Evolutionary conservation across 2,113 vertebrate species (phyloP).

Genomic region (Ceyx melanurus): DNA sequence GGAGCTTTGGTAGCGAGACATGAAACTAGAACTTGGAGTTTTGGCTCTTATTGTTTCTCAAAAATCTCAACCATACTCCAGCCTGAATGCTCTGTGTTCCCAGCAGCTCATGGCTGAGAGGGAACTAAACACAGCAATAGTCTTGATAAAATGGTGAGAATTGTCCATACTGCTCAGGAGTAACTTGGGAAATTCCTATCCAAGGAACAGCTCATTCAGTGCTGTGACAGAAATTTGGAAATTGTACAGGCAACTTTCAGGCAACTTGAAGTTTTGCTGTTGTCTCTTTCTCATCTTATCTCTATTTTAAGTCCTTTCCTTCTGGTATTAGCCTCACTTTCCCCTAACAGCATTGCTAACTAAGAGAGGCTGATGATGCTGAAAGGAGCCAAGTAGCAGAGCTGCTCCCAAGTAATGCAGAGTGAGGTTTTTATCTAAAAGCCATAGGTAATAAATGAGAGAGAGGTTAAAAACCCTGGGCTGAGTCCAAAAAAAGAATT

Average conservation of each 20-base stretch:
- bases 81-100: background rate
- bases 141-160: background rate
- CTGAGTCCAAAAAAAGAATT: background rate
- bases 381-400: background rate
- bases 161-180: background rate
- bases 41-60: background rate
- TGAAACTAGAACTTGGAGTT: background rate
- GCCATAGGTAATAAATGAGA: slow-evolving; percentile 25
- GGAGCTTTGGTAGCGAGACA: background rate
- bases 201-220: background rate
- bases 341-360: background rate
- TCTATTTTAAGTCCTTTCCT: background rate
- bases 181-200: background rate
- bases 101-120: background rate
- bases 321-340: background rate
- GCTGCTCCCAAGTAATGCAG: background rate
- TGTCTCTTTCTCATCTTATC: background rate
- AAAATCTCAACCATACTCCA: background rate
- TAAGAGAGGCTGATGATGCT: background rate
- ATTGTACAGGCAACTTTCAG: background rate
- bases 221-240: background rate
- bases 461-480: slow-evolving; percentile 24
- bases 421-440: slow-evolving; percentile 25
- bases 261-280: background rate
- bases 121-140: background rate